These are phyloP conservation scores for Drosophila dunni DNA, from an alignment of 1,140 invertebrate species.

Conservation along the genomic window DNA sequence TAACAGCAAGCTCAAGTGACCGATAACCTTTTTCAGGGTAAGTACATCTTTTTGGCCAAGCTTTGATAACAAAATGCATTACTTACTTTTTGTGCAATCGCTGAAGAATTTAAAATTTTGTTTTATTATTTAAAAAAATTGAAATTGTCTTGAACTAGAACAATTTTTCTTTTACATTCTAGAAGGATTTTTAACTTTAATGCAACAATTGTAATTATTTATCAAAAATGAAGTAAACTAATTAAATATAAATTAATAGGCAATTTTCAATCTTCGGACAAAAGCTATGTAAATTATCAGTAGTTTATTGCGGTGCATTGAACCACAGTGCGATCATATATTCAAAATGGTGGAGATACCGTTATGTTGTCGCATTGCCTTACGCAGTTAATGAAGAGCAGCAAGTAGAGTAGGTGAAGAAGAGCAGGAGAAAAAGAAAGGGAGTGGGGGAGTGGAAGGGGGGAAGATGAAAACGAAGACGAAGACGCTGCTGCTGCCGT, in stretches of 20 bases:
- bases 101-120: too few relatives aligned
- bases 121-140: too few relatives aligned
- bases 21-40: not conserved
- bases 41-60: not conserved
- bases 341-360: conserved; percentile 19
- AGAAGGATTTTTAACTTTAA: too few relatives aligned
- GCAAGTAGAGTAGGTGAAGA: not conserved
- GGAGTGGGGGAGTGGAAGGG: not conserved
- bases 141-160: too few relatives aligned
- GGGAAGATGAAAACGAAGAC: not conserved
- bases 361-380: conserved; percentile 12
- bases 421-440: not conserved
- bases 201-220: too few relatives aligned
- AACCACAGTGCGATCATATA: conserved; percentile 27
- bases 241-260: too few relatives aligned
- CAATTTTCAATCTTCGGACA: not conserved
- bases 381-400: conserved; percentile 15
- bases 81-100: too few relatives aligned
- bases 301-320: conserved; percentile 4
- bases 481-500: too few relatives aligned
- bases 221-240: too few relatives aligned
- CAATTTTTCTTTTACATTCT: too few relatives aligned
- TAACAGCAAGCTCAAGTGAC: conserved; percentile 14
- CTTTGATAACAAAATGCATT: too few relatives aligned
- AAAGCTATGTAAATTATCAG: not conserved